phyloP scores from a whole-genome alignment of 64 coral and sea anemone species.

The Stylophora pistillata region DNA sequence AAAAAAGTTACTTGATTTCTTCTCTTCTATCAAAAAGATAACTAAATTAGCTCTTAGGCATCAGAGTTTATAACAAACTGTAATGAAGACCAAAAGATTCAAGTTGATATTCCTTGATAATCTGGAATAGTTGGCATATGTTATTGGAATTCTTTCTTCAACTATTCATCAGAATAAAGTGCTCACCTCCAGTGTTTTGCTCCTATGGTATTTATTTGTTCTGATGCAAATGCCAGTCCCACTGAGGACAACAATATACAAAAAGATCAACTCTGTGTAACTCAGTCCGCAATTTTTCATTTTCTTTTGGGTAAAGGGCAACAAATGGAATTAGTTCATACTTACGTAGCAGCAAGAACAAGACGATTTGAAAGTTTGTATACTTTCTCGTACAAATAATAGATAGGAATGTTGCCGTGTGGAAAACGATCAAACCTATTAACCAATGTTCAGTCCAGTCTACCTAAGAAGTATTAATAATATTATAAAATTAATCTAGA shows the following conservation, averaged over 20 bases:
- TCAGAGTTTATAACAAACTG: no score
- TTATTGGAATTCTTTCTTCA: no score
- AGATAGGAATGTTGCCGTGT: slow-evolving; percentile 28
- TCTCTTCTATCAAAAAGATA: no score
- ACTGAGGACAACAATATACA: slow-evolving; percentile 21
- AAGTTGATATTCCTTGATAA: no score
- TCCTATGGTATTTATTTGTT: slow-evolving; percentile 49
- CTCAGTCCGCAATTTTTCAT: neutral
- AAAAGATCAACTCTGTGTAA: neutral
- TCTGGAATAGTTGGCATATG: neutral
- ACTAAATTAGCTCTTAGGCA: no score
- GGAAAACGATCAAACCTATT: slow-evolving; percentile 37
- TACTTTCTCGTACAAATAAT: slow-evolving; percentile 32
- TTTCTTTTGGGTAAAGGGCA: no score
- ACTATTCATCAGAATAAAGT: neutral
- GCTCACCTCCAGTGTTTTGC: slow-evolving; percentile 65
- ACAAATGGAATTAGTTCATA: neutral
- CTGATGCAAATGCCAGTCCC: slow-evolving; percentile 44
- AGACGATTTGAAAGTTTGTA: slow-evolving; percentile 25
- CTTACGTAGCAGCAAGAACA: slow-evolving; percentile 57
- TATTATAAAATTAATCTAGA: neutral
- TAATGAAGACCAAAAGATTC: no score
- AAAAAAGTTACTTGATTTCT: no score
- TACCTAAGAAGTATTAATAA: slow-evolving; percentile 1
- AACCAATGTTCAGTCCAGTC: slow-evolving; percentile 62